These are phyloP conservation scores for Caenorhabditis sp. DNA, from an alignment of 2,888 invertebrate species.

Conservation along the genomic window DNA sequence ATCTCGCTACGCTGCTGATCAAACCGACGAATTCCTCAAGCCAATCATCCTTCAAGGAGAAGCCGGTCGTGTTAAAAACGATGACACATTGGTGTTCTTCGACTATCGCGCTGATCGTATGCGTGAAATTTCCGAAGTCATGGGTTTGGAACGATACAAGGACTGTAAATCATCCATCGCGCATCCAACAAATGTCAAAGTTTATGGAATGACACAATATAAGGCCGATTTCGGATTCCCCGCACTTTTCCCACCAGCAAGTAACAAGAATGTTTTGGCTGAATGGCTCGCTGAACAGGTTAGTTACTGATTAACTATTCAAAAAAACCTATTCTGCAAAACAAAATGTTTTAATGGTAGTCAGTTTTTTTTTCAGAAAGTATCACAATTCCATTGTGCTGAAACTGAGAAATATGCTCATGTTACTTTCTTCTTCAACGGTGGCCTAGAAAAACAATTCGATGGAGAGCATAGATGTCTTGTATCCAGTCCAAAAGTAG, in stretches of 20 bases:
- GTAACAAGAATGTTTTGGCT: constrained; percentile 73
- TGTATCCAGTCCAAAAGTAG: constrained; percentile 73
- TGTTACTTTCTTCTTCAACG: constrained; percentile 74
- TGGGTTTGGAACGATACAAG: constrained; percentile 67
- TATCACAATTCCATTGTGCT: constrained; percentile 73
- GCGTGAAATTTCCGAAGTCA: constrained; percentile 72
- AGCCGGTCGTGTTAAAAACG: constrained; percentile 59
- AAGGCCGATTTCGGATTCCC: constrained; percentile 72
- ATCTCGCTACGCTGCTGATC: constrained; percentile 69
- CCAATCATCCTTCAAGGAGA: constrained; percentile 70
- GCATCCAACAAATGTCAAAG: constrained; percentile 58
- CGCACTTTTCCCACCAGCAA: constrained; percentile 72
- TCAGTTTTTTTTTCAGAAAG: constrained; percentile 24
- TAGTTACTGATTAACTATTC: too few relatives aligned
- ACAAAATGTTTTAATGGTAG: too few relatives aligned
- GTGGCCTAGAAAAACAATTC: constrained; percentile 72
- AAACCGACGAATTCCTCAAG: constrained; percentile 73
- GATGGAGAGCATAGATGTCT: constrained; percentile 71
- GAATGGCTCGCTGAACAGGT: constrained; percentile 71
- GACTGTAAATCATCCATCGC: constrained; percentile 56
- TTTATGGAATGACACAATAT: constrained; percentile 73
- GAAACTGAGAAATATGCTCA: constrained; percentile 72
- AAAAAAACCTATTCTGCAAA: too few relatives aligned
- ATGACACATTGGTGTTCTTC: constrained; percentile 73
- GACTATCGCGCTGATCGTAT: constrained; percentile 73